phyloP scores from a whole-genome alignment of 2,888 invertebrate species.

The Tenodera sinensis region DNA sequence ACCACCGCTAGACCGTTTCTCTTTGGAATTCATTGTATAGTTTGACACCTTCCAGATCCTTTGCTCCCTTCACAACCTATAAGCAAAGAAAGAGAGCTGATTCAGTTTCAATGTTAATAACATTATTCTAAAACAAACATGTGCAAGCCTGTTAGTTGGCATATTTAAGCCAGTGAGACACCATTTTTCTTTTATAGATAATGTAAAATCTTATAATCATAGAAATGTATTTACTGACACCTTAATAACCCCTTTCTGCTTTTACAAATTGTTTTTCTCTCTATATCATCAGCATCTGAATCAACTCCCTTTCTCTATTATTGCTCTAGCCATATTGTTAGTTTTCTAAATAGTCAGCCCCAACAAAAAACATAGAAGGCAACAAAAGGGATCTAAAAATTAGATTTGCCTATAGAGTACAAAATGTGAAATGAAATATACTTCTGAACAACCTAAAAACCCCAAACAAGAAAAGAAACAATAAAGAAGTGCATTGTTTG shows the following conservation, averaged over 20 bases:
- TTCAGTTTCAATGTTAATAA: constrained; percentile 22
- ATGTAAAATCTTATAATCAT: not conserved
- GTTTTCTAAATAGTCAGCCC: too few species aligned
- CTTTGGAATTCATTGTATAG: constrained; percentile 28
- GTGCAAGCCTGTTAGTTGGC: not conserved
- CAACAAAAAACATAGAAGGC: too few species aligned
- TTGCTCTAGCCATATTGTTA: too few species aligned
- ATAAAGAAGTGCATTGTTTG: too few species aligned
- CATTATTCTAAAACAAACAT: not conserved
- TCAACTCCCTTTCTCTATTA: constrained; percentile 25
- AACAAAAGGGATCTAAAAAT: too few species aligned
- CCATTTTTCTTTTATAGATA: not conserved
- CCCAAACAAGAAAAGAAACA: too few species aligned
- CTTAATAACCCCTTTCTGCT: too few species aligned
- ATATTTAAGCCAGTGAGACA: not conserved
- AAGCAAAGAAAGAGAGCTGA: constrained; percentile 30
- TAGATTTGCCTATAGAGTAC: too few species aligned
- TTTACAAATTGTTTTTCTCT: not conserved
- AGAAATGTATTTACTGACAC: not conserved
- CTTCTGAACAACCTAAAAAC: too few species aligned
- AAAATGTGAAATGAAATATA: too few species aligned
- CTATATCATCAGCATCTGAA: constrained; percentile 5
- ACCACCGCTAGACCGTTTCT: constrained; percentile 30
- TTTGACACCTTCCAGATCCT: constrained; percentile 2
- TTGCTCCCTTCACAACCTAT: constrained; percentile 25